Evolutionary conservation across 2,113 vertebrate genomes (phyloP).

Genomic region (Cariama cristata): DNA sequence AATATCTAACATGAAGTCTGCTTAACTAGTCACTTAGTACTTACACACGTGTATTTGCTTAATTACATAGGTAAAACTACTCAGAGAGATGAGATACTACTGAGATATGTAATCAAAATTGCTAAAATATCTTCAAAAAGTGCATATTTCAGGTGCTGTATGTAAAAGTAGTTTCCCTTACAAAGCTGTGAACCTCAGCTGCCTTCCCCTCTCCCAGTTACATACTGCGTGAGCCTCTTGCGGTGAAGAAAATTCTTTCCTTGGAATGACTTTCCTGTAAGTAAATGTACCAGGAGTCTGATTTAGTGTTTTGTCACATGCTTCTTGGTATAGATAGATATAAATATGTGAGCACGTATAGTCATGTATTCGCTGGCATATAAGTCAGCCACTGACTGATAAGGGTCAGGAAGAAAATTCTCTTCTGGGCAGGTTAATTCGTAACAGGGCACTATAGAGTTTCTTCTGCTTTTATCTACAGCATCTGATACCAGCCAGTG

Average conservation of each 20-base stretch:
- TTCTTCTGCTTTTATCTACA: constrained; percentile 28
- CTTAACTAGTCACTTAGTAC: not conserved
- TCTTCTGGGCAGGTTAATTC: constrained; percentile 7
- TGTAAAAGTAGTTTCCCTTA: not conserved
- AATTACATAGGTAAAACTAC: not conserved
- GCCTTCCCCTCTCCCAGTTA: not conserved
- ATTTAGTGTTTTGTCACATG: not conserved
- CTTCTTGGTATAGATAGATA: not conserved
- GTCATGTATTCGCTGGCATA: not conserved
- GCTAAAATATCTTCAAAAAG: not conserved
- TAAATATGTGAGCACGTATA: not conserved
- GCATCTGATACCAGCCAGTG: constrained; percentile 15
- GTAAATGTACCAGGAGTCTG: not conserved
- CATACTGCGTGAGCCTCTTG: not conserved
- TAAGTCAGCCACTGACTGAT: not conserved
- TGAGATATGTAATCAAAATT: rapidly evolving
- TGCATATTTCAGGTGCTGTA: not conserved
- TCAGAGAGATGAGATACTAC: not conserved
- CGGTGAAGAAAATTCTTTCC: not conserved
- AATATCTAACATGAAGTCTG: not conserved
- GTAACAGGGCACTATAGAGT: not conserved
- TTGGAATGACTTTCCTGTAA: not conserved
- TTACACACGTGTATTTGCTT: not conserved
- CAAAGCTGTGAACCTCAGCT: not conserved
- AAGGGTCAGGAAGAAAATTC: constrained; percentile 18